Evolutionary conservation across 2,113 vertebrate genomes (phyloP).

Genomic region (Ranitomeya variabilis): DNA sequence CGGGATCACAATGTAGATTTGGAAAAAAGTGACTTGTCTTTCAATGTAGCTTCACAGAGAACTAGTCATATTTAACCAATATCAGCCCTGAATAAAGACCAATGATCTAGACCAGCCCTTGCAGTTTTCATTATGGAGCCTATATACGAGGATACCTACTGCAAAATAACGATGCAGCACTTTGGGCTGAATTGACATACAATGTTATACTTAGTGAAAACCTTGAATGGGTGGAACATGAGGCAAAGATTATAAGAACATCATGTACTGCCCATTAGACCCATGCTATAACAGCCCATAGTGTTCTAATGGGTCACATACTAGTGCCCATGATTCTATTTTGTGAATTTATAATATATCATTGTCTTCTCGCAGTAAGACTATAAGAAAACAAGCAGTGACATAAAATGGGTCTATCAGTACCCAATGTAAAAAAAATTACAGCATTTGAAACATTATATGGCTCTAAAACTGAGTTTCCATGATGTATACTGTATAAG

Average conservation of each 20-base stretch:
- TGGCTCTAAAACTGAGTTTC: not conserved
- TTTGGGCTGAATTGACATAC: no score
- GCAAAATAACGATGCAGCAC: no score
- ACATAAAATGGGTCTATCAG: not conserved
- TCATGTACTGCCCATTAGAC: no score
- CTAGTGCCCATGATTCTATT: not conserved
- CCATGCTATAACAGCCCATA: not conserved
- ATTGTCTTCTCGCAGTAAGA: not conserved
- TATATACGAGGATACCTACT: no score
- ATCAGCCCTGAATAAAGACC: not conserved
- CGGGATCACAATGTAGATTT: not conserved
- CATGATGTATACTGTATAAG: not conserved
- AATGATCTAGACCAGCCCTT: no score
- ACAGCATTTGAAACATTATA: not conserved
- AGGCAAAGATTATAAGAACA: no score
- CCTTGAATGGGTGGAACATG: no score
- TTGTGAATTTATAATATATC: not conserved
- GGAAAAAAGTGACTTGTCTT: not conserved
- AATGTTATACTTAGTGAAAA: no score
- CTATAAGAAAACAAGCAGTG: not conserved
- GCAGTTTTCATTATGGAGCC: no score
- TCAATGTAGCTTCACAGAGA: not conserved
- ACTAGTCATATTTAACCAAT: not conserved
- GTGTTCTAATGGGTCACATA: not conserved
- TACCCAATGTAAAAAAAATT: not conserved